phyloP scores from a whole-genome alignment of 2,888 invertebrate genomes.

The Oligia latruncula region DNA sequence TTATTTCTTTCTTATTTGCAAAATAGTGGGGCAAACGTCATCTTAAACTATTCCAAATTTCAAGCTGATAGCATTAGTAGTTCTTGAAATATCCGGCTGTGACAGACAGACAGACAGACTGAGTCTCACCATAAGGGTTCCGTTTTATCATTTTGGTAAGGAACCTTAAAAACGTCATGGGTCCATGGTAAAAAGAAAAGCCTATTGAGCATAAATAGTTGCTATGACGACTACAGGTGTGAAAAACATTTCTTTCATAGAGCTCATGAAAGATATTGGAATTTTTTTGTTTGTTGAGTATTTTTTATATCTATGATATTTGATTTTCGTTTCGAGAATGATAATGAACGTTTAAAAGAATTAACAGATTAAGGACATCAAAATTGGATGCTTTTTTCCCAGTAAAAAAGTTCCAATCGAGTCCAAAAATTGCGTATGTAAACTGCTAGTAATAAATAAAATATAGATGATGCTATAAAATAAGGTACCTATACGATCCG shows the following conservation, averaged over 20 bases:
- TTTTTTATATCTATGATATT: neutral
- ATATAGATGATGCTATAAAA: conserved; percentile 8
- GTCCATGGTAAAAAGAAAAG: neutral
- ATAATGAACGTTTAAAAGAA: too few species aligned
- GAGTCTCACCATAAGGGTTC: too few species aligned
- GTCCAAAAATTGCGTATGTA: neutral
- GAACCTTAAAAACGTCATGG: too few species aligned
- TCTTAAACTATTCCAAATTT: too few species aligned
- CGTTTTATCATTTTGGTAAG: too few species aligned
- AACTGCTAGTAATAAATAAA: conserved; percentile 2
- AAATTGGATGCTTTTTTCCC: neutral
- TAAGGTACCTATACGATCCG: neutral
- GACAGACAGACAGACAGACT: too few species aligned
- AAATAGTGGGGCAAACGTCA: too few species aligned
- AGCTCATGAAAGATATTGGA: neutral
- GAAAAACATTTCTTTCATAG: neutral
- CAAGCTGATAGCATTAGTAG: too few species aligned
- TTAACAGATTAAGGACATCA: neutral
- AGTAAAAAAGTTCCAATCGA: neutral
- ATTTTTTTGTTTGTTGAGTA: neutral
- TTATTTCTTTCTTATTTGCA: too few species aligned
- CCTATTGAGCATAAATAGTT: conserved; percentile 10
- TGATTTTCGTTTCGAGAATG: neutral
- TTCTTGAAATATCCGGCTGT: too few species aligned
- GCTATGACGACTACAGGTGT: neutral